Conservation (phyloP, 2,113 vertebrate species). For the Gymnorhina tibicen region DNA sequence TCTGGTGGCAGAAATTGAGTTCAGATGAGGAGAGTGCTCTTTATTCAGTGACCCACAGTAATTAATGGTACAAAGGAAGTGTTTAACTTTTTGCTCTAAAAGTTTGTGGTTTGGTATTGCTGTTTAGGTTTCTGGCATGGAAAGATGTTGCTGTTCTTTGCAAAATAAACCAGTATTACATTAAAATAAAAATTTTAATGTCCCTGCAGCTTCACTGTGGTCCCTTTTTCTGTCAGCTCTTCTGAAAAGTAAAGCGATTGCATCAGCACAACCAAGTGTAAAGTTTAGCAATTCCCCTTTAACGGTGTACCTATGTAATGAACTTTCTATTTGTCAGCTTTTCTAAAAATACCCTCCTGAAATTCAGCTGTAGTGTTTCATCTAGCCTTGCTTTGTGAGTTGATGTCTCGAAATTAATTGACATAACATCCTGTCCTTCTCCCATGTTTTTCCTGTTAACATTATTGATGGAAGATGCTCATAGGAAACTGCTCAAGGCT, state of each 20-base stretch:
- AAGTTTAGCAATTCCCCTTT: neutral
- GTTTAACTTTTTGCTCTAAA: neutral
- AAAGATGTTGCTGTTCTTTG: neutral
- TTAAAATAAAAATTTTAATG: neutral
- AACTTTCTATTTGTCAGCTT: neutral
- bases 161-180: neutral
- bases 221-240: neutral
- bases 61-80: neutral
- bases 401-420: neutral
- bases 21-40: slow-evolving; percentile 8
- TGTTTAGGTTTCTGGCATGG: neutral
- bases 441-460: neutral
- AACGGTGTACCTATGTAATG: neutral
- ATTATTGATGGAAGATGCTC: neutral
- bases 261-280: neutral
- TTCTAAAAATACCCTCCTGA: neutral
- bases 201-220: neutral
- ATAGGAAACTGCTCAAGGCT: neutral
- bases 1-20: neutral
- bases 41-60: neutral
- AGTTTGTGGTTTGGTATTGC: neutral
- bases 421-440: neutral
- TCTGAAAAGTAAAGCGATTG: neutral
- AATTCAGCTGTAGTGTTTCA: neutral
- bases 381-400: neutral